Evolutionary conservation across 2,113 vertebrate genomes (phyloP).

Genomic region (Mobula hypostoma): DNA sequence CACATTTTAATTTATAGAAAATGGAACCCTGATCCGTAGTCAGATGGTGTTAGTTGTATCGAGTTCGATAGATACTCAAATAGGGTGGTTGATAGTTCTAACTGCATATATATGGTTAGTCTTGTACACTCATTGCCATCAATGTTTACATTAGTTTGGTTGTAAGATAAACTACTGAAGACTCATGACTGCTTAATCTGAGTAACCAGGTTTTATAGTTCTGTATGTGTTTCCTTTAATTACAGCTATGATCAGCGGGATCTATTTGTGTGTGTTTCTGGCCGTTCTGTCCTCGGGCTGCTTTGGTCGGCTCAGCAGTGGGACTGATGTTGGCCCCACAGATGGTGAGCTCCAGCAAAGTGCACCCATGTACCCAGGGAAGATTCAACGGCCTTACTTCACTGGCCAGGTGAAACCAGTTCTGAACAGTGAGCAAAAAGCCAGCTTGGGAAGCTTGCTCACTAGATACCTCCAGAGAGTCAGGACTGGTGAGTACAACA

Average conservation of each 20-base stretch:
- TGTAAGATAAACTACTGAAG: background rate
- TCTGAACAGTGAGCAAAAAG: constrained; percentile 57
- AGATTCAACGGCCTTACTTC: constrained; percentile 54
- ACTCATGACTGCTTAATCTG: too few species aligned
- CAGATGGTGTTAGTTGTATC: too few species aligned
- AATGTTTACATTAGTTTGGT: too few species aligned
- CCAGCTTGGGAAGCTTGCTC: constrained; percentile 72
- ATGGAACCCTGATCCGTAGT: too few species aligned
- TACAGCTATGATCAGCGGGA: constrained; percentile 72
- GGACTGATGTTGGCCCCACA: constrained; percentile 46
- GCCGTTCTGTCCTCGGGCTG: constrained; percentile 67
- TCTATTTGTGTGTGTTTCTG: constrained; percentile 73
- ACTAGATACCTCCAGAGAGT: constrained; percentile 61
- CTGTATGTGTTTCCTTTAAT: background rate
- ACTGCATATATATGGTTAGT: too few species aligned
- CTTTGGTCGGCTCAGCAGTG: constrained; percentile 61
- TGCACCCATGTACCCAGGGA: constrained; percentile 47
- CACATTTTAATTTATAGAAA: too few species aligned
- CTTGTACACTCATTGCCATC: too few species aligned
- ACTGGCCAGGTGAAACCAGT: constrained; percentile 52
- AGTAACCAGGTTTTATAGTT: background rate
- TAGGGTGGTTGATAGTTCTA: too few species aligned
- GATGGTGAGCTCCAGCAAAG: constrained; percentile 50
- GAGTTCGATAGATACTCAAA: too few species aligned
- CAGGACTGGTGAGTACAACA: constrained; percentile 69